phyloP scores from a whole-genome alignment of 2,113 vertebrate genomes.

The Oryzias melastigma region DNA sequence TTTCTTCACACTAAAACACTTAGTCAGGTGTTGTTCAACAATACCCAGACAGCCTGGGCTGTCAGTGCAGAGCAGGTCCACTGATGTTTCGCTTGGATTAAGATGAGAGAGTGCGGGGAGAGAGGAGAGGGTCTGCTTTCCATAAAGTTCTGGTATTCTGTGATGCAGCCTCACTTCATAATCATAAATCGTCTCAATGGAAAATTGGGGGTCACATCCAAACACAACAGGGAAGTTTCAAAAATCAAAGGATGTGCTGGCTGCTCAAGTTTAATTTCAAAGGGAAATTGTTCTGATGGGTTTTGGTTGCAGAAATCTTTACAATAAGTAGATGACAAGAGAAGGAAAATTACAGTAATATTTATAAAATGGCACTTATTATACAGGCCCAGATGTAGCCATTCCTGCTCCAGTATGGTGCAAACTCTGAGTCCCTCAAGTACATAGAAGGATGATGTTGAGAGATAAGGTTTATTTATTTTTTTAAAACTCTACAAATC shows the following conservation, averaged over 20 bases:
- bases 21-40: conserved; percentile 69
- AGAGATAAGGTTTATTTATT: too few relatives aligned
- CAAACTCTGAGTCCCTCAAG: too few relatives aligned
- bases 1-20: conserved; percentile 45
- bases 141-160: conserved; percentile 71
- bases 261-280: conserved; percentile 54
- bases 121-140: conserved; percentile 71
- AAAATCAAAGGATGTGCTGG: conserved; percentile 53
- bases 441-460: too few relatives aligned
- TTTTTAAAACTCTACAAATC: too few relatives aligned
- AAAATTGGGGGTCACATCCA: conserved; percentile 58
- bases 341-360: conserved; percentile 12
- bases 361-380: neutral
- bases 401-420: too few relatives aligned
- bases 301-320: conserved; percentile 37
- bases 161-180: conserved; percentile 68
- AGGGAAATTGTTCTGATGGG: conserved; percentile 25
- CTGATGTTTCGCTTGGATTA: conserved; percentile 63
- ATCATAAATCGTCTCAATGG: conserved; percentile 72
- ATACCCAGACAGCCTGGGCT: conserved; percentile 50
- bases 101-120: conserved; percentile 64
- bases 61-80: conserved; percentile 40
- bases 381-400: neutral
- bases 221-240: conserved; percentile 57
- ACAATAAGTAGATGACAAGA: conserved; percentile 23